Evolutionary conservation across 2,113 vertebrate species (phyloP).

Genomic region (Neolamprologus falcicula): DNA sequence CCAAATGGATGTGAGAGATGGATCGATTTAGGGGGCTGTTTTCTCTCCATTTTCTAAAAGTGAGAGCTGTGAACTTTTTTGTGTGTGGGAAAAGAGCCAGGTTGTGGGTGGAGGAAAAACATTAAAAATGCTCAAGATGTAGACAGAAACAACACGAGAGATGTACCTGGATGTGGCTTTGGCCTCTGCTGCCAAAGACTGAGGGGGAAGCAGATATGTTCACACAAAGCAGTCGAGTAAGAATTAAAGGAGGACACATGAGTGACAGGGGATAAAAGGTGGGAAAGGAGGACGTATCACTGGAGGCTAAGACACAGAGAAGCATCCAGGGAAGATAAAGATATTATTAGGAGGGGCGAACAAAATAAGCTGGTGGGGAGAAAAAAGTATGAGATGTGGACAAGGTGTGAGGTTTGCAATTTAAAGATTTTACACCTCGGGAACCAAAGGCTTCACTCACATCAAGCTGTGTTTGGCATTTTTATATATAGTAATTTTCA

Average conservation of each 20-base stretch:
- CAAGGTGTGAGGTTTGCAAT: conserved; percentile 3
- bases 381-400: neutral
- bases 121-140: neutral
- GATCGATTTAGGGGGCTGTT: neutral
- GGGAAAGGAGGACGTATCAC: neutral
- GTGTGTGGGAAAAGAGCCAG: neutral
- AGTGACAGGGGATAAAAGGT: neutral
- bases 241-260: conserved; percentile 4
- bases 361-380: neutral
- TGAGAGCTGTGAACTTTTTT: neutral
- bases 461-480: conserved; percentile 1
- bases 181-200: neutral
- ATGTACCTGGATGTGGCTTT: neutral
- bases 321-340: neutral
- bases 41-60: neutral
- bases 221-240: neutral
- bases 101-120: neutral
- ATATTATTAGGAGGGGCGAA: neutral
- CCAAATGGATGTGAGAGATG: neutral
- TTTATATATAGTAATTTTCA: neutral
- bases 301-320: neutral
- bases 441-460: neutral
- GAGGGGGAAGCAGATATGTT: neutral
- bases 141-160: neutral
- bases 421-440: conserved; percentile 19